These are phyloP conservation scores for Polypedilum vanderplanki DNA, from an alignment of 1,140 invertebrate species.

Conservation along the genomic window DNA sequence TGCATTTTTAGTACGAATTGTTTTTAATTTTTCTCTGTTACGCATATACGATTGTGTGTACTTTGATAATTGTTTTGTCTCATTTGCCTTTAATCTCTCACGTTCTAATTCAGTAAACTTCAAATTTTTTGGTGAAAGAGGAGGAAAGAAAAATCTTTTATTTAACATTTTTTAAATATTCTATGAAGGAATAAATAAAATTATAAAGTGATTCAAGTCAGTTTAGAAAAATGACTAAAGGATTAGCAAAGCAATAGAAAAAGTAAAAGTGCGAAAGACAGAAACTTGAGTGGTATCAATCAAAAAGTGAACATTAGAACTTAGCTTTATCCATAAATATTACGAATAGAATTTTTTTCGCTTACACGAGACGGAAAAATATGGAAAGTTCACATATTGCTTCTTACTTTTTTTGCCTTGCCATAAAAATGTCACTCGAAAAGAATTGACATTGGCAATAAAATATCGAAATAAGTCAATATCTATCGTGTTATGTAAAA, in stretches of 20 bases:
- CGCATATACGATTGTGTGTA: slow-evolving; percentile 38
- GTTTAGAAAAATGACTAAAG: too few relatives aligned
- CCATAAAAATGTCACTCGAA: neutral
- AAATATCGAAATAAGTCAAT: neutral
- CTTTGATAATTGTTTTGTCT: slow-evolving; percentile 50
- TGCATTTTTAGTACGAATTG: slow-evolving; percentile 41
- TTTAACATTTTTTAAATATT: too few relatives aligned
- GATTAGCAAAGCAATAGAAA: too few relatives aligned
- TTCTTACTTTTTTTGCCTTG: too few relatives aligned
- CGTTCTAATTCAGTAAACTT: slow-evolving; percentile 52
- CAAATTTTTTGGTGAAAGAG: too few relatives aligned
- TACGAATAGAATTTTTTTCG: neutral
- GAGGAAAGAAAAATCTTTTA: neutral
- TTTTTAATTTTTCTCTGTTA: slow-evolving; percentile 43
- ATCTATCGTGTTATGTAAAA: neutral
- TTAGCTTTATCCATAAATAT: neutral
- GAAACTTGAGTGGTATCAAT: neutral
- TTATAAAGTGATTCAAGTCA: too few relatives aligned
- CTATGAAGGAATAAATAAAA: too few relatives aligned
- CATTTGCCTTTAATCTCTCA: slow-evolving; percentile 54
- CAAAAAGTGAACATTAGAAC: neutral
- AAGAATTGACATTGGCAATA: neutral
- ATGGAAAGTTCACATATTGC: neutral
- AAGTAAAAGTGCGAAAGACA: neutral
- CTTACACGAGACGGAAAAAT: neutral